Base-by-base conservation (phyloP, 2,888 invertebrate species). In the Volucella inflata region DNA sequence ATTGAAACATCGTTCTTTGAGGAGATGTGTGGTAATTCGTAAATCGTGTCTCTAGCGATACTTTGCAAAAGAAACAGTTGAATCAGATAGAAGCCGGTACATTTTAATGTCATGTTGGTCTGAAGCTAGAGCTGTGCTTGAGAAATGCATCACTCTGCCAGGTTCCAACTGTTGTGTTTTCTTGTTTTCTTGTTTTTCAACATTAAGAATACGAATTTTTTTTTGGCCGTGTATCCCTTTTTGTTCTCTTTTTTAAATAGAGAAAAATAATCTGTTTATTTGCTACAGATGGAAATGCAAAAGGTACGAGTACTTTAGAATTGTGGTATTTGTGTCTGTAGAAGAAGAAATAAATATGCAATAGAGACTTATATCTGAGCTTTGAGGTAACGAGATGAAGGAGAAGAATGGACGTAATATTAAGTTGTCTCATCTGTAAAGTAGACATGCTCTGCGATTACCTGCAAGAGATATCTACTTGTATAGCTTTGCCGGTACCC, bases 391-490 rank as follows among this genome's bases (percentile, higher is more conserved):
- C 44, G 38, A 30, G 16, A 16, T n/a, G 55, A 46, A 38, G 12
- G 68, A 38, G 60, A 44, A 50, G 60, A 44, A 60, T 53, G 59
- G 53, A 67, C 67, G 46, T 48, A 40, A 77, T 70, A 77, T 77
- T 70, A 77, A 77, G 67, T 70, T 77, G 77, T 77, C 77, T 70
- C 68, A 77, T 77, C 77, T 68, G 40, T 46, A 46, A 68, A 62
- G 60, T 53, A 68, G 77, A 55, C 74, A 76, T 67, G 76, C 59
- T 30, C 48, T 67, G 60, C 53, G 44, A 68, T 76, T 59, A 59
- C 53, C 21, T 46, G 38, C 68, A 17, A 21, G 46, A 68, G 46
- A 60, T 62, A 53, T 53, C 17, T 30, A 21, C 57, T 40, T 48
- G 10, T 16, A 11, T 38, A 48, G 30, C 30, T 30, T 30, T 6